A percentile compares a stretch with the other conserved stretches of the same genome.
These are phyloP conservation scores for Rhizoglyphus robini DNA, from an alignment of 1,140 invertebrate genomes.

Conservation along the genomic window DNA sequence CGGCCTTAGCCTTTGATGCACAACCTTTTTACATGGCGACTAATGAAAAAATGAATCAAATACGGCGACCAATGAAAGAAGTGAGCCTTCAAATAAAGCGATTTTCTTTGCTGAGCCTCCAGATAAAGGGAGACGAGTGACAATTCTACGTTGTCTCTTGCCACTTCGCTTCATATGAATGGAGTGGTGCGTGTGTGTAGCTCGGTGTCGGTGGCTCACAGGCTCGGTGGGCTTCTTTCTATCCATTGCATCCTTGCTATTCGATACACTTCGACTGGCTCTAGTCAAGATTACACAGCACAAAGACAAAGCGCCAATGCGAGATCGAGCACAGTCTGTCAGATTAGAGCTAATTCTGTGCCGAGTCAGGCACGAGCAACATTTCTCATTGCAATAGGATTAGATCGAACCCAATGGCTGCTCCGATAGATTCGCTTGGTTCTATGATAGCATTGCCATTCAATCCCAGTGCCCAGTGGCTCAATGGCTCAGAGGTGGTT, in stretches of 20 bases:
- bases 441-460: neutral
- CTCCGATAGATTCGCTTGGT: neutral
- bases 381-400: neutral
- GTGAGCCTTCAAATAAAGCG: neutral
- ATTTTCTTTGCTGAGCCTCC: slow-evolving; percentile 9
- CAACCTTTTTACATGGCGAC: neutral
- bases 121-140: slow-evolving; percentile 16
- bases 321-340: neutral
- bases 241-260: neutral
- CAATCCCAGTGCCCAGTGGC: neutral
- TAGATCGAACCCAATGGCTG: neutral
- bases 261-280: neutral
- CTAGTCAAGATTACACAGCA: neutral
- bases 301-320: slow-evolving; percentile 10
- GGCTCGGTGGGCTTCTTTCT: neutral
- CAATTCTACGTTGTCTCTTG: slow-evolving; percentile 9
- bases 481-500: neutral
- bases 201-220: neutral
- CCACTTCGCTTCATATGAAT: slow-evolving; percentile 11
- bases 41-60: slow-evolving; percentile 7
- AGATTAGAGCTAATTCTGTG: slow-evolving; percentile 8
- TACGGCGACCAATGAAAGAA: neutral
- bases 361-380: neutral
- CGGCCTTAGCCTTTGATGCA: neutral
- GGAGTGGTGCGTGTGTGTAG: neutral